Evolutionary conservation across 2,888 invertebrate species (phyloP), one percentile per base, ranked within the genome.

Genomic region (Choristoneura rosaceana): DNA sequence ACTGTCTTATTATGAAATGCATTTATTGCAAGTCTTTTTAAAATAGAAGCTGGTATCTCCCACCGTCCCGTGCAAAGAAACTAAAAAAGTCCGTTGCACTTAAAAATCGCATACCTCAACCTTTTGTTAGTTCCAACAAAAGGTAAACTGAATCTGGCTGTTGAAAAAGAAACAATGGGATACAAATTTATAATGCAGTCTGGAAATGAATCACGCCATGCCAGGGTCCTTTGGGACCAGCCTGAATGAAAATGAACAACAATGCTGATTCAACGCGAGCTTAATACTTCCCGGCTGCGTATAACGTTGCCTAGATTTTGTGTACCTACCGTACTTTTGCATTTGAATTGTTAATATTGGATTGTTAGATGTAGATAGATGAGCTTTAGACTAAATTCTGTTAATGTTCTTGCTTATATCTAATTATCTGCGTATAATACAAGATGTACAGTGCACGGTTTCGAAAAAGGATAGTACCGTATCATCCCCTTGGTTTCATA

Each of bases 161-260:
- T 80, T 89, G 85, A 85, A 89, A 89, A 90, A 90, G 89, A 91
- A 90, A 91, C 90, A 92, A 91, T 88, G 84, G 87, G 80, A 87
- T 87, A 90, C 91, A 91, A 92, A 92, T 92, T 90, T 91, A 90
- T 91, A 92, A 91, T 91, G 89, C 90, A 90, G 89, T 89, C 88
- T 87, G 88, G 86, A 86, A 90, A 90, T 90, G 89, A 92, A 91
- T 92, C 90, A 90, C 91, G 89, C 89, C 89, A 89, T 84, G 84
- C 81, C 84, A 78, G 81, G 81, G 84, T 86, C 89, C 90, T 85
- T 79, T 79, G 87, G 86, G 88, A 84, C 78, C 81, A 82, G 77
- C 80, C 85, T 87, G 89, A 89, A 91, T 90, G 87, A 87, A 89
- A 92, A 90, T 89, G 88, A 91, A 90, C 91, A 91, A 90, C 89